Percentiles rank a stretch among this genome's conserved stretches.
Conservation (phyloP, 2,888 invertebrate species). For the Hypomecis punctinalis region DNA sequence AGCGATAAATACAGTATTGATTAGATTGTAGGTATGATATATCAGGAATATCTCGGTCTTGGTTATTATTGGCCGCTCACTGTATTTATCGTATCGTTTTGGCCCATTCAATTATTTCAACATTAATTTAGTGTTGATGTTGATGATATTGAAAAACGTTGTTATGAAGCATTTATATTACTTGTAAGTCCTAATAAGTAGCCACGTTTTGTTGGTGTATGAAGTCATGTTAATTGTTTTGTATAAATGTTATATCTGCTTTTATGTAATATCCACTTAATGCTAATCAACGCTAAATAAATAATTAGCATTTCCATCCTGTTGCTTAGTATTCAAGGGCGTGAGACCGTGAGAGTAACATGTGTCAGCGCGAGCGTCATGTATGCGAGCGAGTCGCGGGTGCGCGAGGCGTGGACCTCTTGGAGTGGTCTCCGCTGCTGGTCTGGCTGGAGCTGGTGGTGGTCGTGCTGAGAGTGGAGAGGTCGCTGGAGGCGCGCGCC, state of each 20-base stretch:
- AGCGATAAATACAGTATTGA: constrained; percentile 4
- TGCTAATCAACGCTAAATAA: constrained; percentile 17
- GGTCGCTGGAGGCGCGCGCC: constrained; percentile 80
- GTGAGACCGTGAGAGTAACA: constrained; percentile 2
- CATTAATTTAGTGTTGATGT: too few relatives aligned
- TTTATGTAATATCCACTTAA: constrained; percentile 7
- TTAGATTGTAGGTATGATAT: constrained; percentile 19
- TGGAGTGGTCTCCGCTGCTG: constrained; percentile 74
- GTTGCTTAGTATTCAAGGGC: constrained; percentile 10
- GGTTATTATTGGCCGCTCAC: constrained; percentile 7
- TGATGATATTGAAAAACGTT: constrained; percentile 3
- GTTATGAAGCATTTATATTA: neutral
- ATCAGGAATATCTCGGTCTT: constrained; percentile 7
- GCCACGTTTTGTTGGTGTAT: neutral
- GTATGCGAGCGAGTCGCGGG: constrained; percentile 3
- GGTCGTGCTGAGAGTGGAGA: constrained; percentile 79
- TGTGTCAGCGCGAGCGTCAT: constrained; percentile 13
- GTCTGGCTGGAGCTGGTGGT: constrained; percentile 81
- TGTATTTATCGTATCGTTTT: constrained; percentile 18
- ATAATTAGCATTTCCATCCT: constrained; percentile 16
- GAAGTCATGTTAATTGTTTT: neutral
- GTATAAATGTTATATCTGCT: neutral
- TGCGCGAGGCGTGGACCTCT: constrained; percentile 66
- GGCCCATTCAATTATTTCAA: neutral
- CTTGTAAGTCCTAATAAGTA: neutral